Percentiles rank a stretch among this genome's conserved stretches.
phyloP scores from a whole-genome alignment of 1,140 invertebrate genomes.

The Harpegnathos saltator region DNA sequence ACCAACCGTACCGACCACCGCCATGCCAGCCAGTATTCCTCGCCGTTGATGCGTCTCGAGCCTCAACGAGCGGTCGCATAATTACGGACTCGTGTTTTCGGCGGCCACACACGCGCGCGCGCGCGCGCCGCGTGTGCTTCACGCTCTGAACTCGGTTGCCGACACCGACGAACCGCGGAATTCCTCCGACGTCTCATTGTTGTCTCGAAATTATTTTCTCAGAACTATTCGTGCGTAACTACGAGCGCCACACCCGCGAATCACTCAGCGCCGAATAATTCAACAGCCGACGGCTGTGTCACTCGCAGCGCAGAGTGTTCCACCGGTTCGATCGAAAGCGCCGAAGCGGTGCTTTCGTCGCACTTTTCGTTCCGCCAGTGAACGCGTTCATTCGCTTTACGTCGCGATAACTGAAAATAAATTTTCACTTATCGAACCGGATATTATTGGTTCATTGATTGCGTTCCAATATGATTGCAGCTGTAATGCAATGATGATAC shows the following conservation, averaged over 20 bases:
- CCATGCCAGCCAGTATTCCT: background rate
- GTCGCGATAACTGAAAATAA: too few species aligned
- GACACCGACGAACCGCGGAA: conserved; percentile 48
- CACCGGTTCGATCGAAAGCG: background rate
- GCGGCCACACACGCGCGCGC: conserved; percentile 61
- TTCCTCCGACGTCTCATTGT: conserved; percentile 46
- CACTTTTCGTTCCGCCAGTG: too few species aligned
- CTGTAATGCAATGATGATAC: too few species aligned
- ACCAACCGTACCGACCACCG: conserved; percentile 36
- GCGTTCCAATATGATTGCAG: too few species aligned
- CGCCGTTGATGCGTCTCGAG: conserved; percentile 73
- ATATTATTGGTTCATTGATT: too few species aligned
- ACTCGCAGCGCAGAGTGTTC: background rate
- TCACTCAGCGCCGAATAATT: conserved; percentile 12
- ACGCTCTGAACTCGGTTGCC: background rate
- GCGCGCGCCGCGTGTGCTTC: conserved; percentile 7
- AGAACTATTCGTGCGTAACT: conserved; percentile 13
- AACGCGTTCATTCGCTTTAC: too few species aligned
- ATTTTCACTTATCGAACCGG: too few species aligned
- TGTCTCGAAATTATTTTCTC: conserved; percentile 62
- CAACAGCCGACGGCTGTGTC: background rate
- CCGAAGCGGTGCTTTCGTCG: background rate
- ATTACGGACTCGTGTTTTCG: conserved; percentile 76
- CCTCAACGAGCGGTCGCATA: conserved; percentile 76
- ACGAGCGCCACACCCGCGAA: background rate